Evolutionary conservation across 1,140 invertebrate genomes (phyloP).

Genomic region (Cheumatopsyche charites): DNA sequence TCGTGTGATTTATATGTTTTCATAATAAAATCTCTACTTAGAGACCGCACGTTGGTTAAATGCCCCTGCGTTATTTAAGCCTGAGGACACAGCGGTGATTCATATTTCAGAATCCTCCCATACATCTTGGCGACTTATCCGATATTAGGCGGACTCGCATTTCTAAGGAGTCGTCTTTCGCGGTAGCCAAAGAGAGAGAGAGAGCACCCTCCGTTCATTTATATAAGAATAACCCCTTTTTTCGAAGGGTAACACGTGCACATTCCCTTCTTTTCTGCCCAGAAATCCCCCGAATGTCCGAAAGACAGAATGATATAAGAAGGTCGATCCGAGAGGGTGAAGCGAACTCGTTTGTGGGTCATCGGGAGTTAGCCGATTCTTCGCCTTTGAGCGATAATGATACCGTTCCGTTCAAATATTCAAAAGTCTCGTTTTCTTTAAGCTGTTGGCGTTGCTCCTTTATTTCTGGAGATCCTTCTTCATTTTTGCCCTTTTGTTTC

Average conservation of each 20-base stretch:
- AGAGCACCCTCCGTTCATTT: neutral
- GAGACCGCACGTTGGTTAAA: neutral
- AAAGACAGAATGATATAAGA: neutral
- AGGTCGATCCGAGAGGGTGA: neutral
- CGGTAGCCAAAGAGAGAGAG: neutral
- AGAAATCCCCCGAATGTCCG: neutral
- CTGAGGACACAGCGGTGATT: neutral
- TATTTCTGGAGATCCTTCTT: neutral
- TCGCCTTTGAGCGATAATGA: too few relatives aligned
- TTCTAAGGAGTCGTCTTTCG: slow-evolving; percentile 17
- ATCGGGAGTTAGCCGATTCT: neutral
- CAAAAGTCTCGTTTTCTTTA: too few relatives aligned
- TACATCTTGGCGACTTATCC: slow-evolving; percentile 21
- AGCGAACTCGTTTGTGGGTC: neutral
- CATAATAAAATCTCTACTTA: neutral
- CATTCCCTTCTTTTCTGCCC: neutral
- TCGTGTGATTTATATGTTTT: too few relatives aligned
- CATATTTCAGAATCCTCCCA: slow-evolving; percentile 4
- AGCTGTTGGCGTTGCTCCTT: neutral
- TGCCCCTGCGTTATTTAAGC: neutral
- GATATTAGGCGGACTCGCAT: slow-evolving; percentile 21
- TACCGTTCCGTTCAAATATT: too few relatives aligned
- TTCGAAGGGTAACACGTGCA: neutral
- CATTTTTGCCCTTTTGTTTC: neutral
- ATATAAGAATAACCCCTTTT: neutral